Conservation (phyloP, 2,888 invertebrate genomes). For the Thyatira batis region DNA sequence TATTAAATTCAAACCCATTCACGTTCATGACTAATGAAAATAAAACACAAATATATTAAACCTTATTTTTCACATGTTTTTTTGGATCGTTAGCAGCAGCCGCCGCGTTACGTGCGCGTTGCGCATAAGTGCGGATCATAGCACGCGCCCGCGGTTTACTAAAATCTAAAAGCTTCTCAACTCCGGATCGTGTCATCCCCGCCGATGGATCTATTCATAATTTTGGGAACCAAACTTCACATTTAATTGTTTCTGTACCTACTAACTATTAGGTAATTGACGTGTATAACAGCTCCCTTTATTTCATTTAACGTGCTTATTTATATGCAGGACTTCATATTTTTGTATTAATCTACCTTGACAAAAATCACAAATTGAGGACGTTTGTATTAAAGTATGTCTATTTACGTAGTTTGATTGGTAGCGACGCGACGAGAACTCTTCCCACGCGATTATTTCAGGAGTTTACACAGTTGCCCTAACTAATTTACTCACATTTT, state of each 20-base stretch:
- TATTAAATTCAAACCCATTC: slow-evolving; percentile 2
- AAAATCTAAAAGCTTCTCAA: slow-evolving; percentile 52
- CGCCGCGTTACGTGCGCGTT: slow-evolving; percentile 30
- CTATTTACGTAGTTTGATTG: slow-evolving; percentile 25
- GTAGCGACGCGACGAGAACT: slow-evolving; percentile 29
- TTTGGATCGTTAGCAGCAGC: slow-evolving; percentile 33
- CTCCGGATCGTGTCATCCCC: slow-evolving; percentile 45
- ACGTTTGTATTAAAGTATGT: slow-evolving; percentile 5
- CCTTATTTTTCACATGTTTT: slow-evolving; percentile 54
- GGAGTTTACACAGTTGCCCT: slow-evolving; percentile 9
- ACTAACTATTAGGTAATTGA: background rate
- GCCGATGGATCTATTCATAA: slow-evolving; percentile 41
- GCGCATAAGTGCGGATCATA: slow-evolving; percentile 53
- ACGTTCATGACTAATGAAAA: background rate
- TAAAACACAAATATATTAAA: slow-evolving; percentile 16
- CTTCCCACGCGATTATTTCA: slow-evolving; percentile 40
- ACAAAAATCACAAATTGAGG: background rate
- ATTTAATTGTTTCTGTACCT: background rate
- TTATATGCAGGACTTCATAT: too few relatives aligned
- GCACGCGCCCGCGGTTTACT: slow-evolving; percentile 46
- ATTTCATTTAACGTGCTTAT: background rate
- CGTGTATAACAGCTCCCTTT: background rate
- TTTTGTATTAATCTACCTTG: background rate
- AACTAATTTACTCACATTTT: background rate
- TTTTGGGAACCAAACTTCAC: slow-evolving; percentile 28